phyloP scores from a whole-genome alignment of 2,797 vertebrate species.

The Halcyon leucocephala region DNA sequence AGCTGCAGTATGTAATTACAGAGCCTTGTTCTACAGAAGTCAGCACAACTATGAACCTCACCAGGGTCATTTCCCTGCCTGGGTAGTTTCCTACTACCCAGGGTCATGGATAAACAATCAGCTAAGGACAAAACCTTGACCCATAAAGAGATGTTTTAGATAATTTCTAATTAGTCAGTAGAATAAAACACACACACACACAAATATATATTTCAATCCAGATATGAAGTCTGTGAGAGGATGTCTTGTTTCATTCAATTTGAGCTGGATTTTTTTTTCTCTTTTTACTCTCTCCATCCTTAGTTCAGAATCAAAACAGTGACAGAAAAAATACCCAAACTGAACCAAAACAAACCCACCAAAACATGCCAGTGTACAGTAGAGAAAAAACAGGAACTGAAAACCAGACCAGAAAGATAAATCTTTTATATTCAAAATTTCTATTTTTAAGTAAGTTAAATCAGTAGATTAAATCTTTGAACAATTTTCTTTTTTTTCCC shows the following conservation, averaged over 20 bases:
- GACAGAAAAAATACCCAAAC: not conserved
- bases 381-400: not conserved
- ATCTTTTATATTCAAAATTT: not conserved
- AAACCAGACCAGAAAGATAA: not conserved
- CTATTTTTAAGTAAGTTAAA: not conserved
- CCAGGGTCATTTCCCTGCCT: not conserved
- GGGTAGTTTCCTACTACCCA: not conserved
- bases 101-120: not conserved
- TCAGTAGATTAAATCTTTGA: not conserved
- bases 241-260: not conserved
- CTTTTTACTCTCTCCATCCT: not conserved
- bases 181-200: not conserved
- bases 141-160: not conserved
- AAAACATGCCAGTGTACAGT: not conserved
- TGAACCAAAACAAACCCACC: not conserved
- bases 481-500: not conserved
- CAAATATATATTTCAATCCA: not conserved
- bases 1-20: not conserved
- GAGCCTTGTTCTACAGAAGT: not conserved
- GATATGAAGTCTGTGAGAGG: not conserved
- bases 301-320: not conserved
- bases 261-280: not conserved
- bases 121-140: not conserved
- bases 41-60: not conserved
- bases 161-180: not conserved